Evolutionary conservation across 2,113 vertebrate species (phyloP).

Genomic region (Maccullochella peelii): DNA sequence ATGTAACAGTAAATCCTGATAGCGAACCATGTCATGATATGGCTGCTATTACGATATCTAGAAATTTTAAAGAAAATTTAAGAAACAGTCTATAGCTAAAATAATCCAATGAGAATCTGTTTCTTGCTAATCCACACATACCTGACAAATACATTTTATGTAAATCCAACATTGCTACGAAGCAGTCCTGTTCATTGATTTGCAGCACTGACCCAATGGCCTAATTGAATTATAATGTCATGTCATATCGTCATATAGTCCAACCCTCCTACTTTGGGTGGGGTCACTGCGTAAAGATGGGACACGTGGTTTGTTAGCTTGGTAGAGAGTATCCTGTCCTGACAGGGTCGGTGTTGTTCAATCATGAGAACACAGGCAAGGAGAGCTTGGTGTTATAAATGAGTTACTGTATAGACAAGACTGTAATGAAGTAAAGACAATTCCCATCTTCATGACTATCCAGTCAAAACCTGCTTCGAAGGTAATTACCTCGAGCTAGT

Average conservation of each 20-base stretch:
- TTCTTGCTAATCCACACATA: not conserved
- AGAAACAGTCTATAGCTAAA: not conserved
- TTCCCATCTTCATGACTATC: slow-evolving; percentile 16
- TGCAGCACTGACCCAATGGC: slow-evolving; percentile 23
- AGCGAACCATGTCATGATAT: not conserved
- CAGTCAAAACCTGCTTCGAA: slow-evolving; percentile 22
- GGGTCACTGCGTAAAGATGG: slow-evolving; percentile 52
- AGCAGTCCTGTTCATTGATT: not conserved
- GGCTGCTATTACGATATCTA: not conserved
- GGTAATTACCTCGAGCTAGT: slow-evolving; percentile 3
- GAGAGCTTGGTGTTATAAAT: slow-evolving; percentile 18
- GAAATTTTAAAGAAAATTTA: not conserved
- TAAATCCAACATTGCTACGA: not conserved
- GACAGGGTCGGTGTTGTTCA: slow-evolving; percentile 8
- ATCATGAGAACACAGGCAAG: not conserved
- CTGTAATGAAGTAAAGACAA: slow-evolving; percentile 1
- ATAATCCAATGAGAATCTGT: not conserved
- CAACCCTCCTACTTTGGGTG: slow-evolving; percentile 58
- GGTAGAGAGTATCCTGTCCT: slow-evolving; percentile 5
- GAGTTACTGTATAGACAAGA: not conserved
- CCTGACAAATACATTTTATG: not conserved
- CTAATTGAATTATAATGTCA: slow-evolving; percentile 25
- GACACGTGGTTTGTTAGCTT: slow-evolving; percentile 22
- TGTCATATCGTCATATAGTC: slow-evolving; percentile 31
- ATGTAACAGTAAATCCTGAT: not conserved